A percentile compares a stretch with the other conserved stretches of the same genome.
Evolutionary conservation across 2,888 invertebrate genomes (phyloP).

Genomic region (Hesperia comma): DNA sequence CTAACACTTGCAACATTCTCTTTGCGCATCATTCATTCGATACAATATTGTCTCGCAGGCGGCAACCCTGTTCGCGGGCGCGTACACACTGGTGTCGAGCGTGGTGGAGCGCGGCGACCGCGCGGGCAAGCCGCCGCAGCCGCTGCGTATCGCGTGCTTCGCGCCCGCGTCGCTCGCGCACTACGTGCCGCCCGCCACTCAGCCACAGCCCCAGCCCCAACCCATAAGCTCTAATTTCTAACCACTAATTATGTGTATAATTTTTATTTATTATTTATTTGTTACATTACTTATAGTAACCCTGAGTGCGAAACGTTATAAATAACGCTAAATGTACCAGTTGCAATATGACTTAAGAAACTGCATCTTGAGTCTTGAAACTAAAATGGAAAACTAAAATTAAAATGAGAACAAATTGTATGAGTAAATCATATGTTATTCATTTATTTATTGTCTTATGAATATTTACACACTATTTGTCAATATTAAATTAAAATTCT

Average conservation of each 20-base stretch:
- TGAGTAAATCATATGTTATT: constrained; percentile 38
- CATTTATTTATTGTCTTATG: constrained; percentile 38
- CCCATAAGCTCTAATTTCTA: background rate
- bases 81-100: constrained; percentile 61
- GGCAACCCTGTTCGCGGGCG: constrained; percentile 65
- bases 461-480: constrained; percentile 36
- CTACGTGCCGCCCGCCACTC: constrained; percentile 23
- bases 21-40: too few species aligned
- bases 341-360: background rate
- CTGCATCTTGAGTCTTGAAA: background rate
- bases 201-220: constrained; percentile 7
- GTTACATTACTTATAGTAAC: too few species aligned
- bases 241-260: background rate
- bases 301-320: too few species aligned
- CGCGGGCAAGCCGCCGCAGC: constrained; percentile 48
- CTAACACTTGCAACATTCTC: too few species aligned
- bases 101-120: constrained; percentile 56
- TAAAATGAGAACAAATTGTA: constrained; percentile 34
- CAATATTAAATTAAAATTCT: constrained; percentile 31
- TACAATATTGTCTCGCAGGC: constrained; percentile 53
- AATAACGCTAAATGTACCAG: too few species aligned
- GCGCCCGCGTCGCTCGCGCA: constrained; percentile 46
- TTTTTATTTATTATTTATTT: too few species aligned
- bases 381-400: constrained; percentile 25
- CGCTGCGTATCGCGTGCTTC: constrained; percentile 62